phyloP scores from a whole-genome alignment of 2,797 vertebrate genomes.

The Poeciliopsis paucimaculata region DNA sequence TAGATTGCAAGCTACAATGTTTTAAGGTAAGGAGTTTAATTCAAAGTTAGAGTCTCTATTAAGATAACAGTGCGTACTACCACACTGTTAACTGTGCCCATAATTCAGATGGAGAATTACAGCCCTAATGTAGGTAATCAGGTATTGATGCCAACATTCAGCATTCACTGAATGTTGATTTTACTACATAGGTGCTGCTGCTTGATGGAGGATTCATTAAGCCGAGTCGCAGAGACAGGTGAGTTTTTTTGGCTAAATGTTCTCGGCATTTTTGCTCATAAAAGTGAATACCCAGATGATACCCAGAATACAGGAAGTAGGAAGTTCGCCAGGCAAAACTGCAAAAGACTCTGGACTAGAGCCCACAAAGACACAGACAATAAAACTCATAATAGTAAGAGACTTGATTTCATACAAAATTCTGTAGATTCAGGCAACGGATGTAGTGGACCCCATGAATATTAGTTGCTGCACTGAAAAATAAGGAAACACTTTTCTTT shows the following conservation, averaged over 20 bases:
- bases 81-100: no score
- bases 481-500: background rate
- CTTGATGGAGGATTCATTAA: no score
- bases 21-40: conserved; percentile 18
- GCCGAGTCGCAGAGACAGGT: no score
- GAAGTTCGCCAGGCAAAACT: background rate
- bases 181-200: no score
- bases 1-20: background rate
- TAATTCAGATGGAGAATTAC: no score
- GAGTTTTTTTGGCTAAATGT: no score
- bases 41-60: conserved; percentile 19
- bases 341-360: background rate
- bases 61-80: no score
- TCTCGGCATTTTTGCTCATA: background rate
- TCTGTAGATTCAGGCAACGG: background rate
- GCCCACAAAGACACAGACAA: background rate
- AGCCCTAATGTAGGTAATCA: no score
- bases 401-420: background rate
- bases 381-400: background rate
- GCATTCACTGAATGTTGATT: no score
- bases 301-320: background rate
- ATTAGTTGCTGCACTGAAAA: background rate
- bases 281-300: background rate
- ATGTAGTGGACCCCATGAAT: background rate
- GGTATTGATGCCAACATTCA: no score